A percentile compares a stretch with the other conserved stretches of the same genome.
These are phyloP conservation scores for Odontesthes bonariensis DNA, from an alignment of 2,113 vertebrate species.

Conservation along the genomic window DNA sequence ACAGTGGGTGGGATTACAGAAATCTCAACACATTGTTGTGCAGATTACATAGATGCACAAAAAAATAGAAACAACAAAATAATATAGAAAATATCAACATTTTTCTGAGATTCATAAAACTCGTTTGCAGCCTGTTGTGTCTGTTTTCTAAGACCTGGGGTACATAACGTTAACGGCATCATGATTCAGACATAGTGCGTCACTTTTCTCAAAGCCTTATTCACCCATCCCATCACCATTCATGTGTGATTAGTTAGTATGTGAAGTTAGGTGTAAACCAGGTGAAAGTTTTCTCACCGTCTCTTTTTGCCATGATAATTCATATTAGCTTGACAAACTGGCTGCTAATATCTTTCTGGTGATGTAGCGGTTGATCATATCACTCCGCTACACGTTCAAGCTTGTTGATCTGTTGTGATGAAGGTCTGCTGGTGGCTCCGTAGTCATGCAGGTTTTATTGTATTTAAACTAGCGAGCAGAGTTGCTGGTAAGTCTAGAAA, in stretches of 20 bases:
- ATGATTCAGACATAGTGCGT: neutral
- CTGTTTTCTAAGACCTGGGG: neutral
- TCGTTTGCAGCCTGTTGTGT: too few relatives aligned
- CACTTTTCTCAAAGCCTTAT: neutral
- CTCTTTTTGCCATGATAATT: conserved; percentile 10
- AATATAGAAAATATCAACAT: too few relatives aligned
- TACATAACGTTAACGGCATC: neutral
- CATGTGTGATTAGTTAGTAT: neutral
- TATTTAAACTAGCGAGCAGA: too few relatives aligned
- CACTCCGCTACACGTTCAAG: neutral
- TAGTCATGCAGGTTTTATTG: too few relatives aligned
- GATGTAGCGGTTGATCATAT: neutral
- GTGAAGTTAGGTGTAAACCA: neutral
- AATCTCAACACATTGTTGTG: neutral
- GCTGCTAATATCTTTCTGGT: too few relatives aligned
- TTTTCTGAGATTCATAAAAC: too few relatives aligned
- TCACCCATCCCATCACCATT: neutral
- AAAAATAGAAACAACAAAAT: neutral
- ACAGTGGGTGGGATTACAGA: neutral
- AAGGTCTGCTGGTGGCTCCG: too few relatives aligned
- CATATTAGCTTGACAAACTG: neutral
- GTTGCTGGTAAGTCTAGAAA: too few relatives aligned
- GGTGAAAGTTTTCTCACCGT: neutral
- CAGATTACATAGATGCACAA: neutral
- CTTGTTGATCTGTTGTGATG: neutral